Evolutionary conservation across 2,888 invertebrate genomes (phyloP).

Genomic region (Rutpela maculata): DNA sequence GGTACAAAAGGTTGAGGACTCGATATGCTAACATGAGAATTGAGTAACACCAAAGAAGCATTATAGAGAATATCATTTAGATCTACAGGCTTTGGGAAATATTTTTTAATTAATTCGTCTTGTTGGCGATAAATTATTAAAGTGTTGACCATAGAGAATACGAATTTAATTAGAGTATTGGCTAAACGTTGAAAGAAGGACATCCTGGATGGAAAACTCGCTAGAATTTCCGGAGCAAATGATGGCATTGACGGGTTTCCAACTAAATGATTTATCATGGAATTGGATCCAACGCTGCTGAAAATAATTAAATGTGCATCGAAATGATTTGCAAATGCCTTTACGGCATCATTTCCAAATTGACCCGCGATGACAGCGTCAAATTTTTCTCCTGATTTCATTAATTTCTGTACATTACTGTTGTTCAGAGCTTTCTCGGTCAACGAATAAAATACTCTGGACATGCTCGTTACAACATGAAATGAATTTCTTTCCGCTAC

Average conservation of each 20-base stretch:
- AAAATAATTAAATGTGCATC: slow-evolving; percentile 68
- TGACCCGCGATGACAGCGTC: slow-evolving; percentile 72
- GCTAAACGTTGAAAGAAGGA: slow-evolving; percentile 15
- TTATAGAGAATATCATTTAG: too few species aligned
- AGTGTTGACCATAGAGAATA: neutral
- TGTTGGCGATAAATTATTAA: slow-evolving; percentile 76
- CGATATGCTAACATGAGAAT: too few species aligned
- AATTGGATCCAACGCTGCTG: slow-evolving; percentile 72
- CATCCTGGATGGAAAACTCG: slow-evolving; percentile 22
- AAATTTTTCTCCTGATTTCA: slow-evolving; percentile 51
- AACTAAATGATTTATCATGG: too few species aligned
- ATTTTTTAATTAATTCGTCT: too few species aligned
- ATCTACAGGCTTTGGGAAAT: too few species aligned
- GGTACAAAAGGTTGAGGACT: too few species aligned
- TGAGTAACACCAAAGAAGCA: too few species aligned
- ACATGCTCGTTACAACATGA: neutral
- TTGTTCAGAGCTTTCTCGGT: slow-evolving; percentile 53
- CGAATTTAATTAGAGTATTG: neutral
- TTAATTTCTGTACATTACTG: slow-evolving; percentile 57
- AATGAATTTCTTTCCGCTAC: neutral
- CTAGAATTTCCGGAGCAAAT: too few species aligned
- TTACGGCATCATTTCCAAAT: slow-evolving; percentile 74
- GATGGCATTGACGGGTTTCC: too few species aligned
- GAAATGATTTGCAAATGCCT: slow-evolving; percentile 68
- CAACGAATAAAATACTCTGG: neutral